Evolutionary conservation across 2,113 vertebrate species (phyloP).

Genomic region (Nyctibius bracteatus): DNA sequence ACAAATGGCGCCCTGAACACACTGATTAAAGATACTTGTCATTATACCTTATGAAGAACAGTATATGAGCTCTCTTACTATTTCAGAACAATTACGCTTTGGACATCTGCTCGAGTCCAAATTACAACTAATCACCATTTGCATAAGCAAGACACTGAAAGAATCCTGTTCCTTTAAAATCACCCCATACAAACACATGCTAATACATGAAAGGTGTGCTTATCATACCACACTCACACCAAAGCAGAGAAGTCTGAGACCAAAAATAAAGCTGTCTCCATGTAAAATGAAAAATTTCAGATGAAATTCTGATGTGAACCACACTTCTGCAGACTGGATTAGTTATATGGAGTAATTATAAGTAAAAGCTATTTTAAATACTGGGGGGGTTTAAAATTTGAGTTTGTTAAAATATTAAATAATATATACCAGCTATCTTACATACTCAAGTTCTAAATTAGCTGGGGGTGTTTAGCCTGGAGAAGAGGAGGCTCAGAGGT

Average conservation of each 20-base stretch:
- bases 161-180: not conserved
- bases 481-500: no score
- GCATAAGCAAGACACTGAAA: not conserved
- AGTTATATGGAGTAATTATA: not conserved
- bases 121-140: not conserved
- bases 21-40: slow-evolving; percentile 27
- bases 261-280: not conserved
- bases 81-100: not conserved
- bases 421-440: not conserved
- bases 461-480: no score
- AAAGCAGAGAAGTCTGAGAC: not conserved
- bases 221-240: not conserved
- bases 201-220: not conserved
- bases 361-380: not conserved
- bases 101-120: not conserved
- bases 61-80: not conserved
- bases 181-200: not conserved
- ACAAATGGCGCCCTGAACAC: not conserved
- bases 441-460: not conserved
- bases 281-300: not conserved
- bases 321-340: not conserved
- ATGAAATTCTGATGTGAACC: not conserved
- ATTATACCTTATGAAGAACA: not conserved
- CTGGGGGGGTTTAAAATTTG: fast-evolving
- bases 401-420: not conserved